A percentile compares a stretch with the other conserved stretches of the same genome.
Evolutionary conservation across 2,888 invertebrate species (phyloP).

Genomic region (Drosophila acutilabella): DNA sequence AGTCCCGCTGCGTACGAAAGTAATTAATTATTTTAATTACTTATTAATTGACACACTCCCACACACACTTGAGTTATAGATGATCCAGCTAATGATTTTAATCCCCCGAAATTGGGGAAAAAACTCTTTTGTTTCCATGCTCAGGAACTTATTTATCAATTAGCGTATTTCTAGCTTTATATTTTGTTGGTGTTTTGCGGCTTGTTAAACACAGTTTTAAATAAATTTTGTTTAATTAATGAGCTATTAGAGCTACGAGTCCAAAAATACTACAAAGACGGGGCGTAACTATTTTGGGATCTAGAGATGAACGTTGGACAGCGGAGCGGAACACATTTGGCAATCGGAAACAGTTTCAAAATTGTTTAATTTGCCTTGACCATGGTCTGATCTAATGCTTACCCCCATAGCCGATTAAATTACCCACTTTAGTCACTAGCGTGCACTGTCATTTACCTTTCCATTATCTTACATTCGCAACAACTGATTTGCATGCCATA

Average conservation of each 20-base stretch:
- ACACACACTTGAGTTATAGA: slow-evolving; percentile 21
- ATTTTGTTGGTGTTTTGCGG: slow-evolving; percentile 39
- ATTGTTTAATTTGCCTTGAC: slow-evolving; percentile 44
- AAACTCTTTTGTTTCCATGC: slow-evolving; percentile 28
- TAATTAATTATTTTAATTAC: slow-evolving; percentile 71
- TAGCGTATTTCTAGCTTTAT: slow-evolving; percentile 41
- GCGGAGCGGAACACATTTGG: slow-evolving; percentile 46
- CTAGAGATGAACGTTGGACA: slow-evolving; percentile 62
- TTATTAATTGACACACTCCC: slow-evolving; percentile 54
- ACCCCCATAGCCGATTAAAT: slow-evolving; percentile 11
- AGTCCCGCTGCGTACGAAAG: slow-evolving; percentile 36
- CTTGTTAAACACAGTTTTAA: slow-evolving; percentile 65
- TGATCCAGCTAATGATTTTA: slow-evolving; percentile 13
- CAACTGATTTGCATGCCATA: slow-evolving; percentile 34
- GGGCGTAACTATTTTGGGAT: slow-evolving; percentile 58
- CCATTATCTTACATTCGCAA: slow-evolving; percentile 10
- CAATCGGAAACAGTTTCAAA: slow-evolving; percentile 31
- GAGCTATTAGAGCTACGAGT: slow-evolving; percentile 53
- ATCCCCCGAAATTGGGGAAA: background rate
- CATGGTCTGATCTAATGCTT: slow-evolving; percentile 17
- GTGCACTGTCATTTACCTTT: slow-evolving; percentile 7
- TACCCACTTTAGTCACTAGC: background rate
- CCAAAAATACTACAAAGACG: slow-evolving; percentile 30
- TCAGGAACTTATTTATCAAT: slow-evolving; percentile 65
- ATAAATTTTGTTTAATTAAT: slow-evolving; percentile 66